Conservation (phyloP, 2,797 vertebrate species). For the Phalloptychus januarius region DNA sequence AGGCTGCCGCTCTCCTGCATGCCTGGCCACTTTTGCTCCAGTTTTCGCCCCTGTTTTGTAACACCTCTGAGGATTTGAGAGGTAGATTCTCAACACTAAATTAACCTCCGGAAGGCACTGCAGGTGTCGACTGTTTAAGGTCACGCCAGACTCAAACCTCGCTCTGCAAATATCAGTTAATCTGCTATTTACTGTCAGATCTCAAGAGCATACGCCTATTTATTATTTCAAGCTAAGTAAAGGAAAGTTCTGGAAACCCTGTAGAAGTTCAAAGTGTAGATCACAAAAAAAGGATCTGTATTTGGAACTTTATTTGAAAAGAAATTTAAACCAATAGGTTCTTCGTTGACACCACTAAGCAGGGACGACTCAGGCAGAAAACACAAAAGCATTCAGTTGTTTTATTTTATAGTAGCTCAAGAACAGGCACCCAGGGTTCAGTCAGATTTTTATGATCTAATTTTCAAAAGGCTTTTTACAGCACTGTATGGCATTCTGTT, state of each 20-base stretch:
- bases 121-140: slow-evolving; percentile 58
- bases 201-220: slow-evolving; percentile 12
- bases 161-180: slow-evolving; percentile 43
- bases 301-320: slow-evolving; percentile 28
- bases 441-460: slow-evolving; percentile 41
- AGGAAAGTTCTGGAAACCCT: slow-evolving; percentile 7
- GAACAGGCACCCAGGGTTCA: slow-evolving; percentile 29
- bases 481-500: slow-evolving; percentile 5
- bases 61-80: slow-evolving; percentile 50
- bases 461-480: slow-evolving; percentile 36
- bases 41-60: slow-evolving; percentile 33
- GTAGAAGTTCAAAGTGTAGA: slow-evolving; percentile 27
- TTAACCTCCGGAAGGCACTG: slow-evolving; percentile 61
- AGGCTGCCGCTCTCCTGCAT: slow-evolving; percentile 57
- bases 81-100: slow-evolving; percentile 53
- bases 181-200: slow-evolving; percentile 43
- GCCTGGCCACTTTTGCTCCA: slow-evolving; percentile 42
- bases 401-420: slow-evolving; percentile 24
- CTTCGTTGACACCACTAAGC: slow-evolving; percentile 2
- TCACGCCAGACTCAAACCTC: slow-evolving; percentile 35
- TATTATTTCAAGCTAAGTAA: slow-evolving; percentile 27
- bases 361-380: neutral
- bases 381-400: slow-evolving; percentile 20
- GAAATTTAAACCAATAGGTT: slow-evolving; percentile 9
- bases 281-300: slow-evolving; percentile 16